Evolutionary conservation across 1,140 invertebrate species (phyloP).

Genomic region (Zaprionus ornatus): DNA sequence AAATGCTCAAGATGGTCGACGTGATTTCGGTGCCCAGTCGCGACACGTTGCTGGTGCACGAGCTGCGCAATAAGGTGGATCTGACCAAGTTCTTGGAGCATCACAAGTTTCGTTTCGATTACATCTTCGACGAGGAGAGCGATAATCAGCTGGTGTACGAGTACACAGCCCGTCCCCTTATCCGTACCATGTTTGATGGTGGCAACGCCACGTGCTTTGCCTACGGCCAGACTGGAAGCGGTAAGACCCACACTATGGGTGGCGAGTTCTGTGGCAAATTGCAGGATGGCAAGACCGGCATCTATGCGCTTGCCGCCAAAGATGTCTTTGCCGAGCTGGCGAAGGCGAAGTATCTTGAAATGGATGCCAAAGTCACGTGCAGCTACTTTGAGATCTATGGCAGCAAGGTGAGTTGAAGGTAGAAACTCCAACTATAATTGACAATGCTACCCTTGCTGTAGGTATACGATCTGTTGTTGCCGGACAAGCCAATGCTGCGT

Average conservation of each 20-base stretch:
- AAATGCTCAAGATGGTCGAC: slow-evolving; percentile 93
- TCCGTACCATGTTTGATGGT: slow-evolving; percentile 96
- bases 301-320: slow-evolving; percentile 93
- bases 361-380: slow-evolving; percentile 91
- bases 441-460: slow-evolving; percentile 33
- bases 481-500: slow-evolving; percentile 95
- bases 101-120: slow-evolving; percentile 98
- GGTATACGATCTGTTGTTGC: slow-evolving; percentile 96
- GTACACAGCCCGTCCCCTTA: slow-evolving; percentile 96
- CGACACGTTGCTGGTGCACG: slow-evolving; percentile 97
- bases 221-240: slow-evolving; percentile 98
- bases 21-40: slow-evolving; percentile 97
- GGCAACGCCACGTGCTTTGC: slow-evolving; percentile 99
- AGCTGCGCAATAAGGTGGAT: slow-evolving; percentile 98
- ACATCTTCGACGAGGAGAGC: slow-evolving; percentile 98
- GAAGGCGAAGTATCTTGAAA: slow-evolving; percentile 89
- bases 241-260: slow-evolving; percentile 97
- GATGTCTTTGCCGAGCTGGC: slow-evolving; percentile 94
- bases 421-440: background rate
- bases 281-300: slow-evolving; percentile 93
- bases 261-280: slow-evolving; percentile 92
- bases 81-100: slow-evolving; percentile 99
- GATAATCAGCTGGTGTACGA: slow-evolving; percentile 98
- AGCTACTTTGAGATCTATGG: slow-evolving; percentile 98
- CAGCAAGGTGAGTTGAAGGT: background rate